Conservation (phyloP, 2,888 invertebrate genomes). For the Netelia melanura region DNA sequence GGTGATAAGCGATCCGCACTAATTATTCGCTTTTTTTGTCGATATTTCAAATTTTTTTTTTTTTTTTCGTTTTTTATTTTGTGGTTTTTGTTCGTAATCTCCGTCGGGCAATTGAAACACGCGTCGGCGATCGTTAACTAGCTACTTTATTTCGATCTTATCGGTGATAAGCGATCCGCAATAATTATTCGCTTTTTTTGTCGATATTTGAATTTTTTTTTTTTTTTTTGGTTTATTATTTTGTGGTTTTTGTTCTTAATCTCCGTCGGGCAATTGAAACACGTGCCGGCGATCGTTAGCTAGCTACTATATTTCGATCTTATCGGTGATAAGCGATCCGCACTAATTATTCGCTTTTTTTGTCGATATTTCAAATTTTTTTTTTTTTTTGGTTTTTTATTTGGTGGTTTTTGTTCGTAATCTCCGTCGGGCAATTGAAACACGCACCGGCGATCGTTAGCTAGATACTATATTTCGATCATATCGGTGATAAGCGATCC, state of each 20-base stretch:
- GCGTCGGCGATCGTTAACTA: slow-evolving; percentile 4
- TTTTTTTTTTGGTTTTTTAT: background rate
- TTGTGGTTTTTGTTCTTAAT: background rate
- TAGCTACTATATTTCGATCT: background rate
- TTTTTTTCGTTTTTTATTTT: background rate
- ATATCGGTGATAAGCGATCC: background rate
- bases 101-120: slow-evolving; percentile 13
- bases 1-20: background rate
- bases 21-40: slow-evolving; percentile 32
- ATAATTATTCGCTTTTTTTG: slow-evolving; percentile 30
- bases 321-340: background rate
- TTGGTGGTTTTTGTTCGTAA: background rate
- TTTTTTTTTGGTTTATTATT: background rate
- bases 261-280: slow-evolving; percentile 17
- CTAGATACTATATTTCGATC: background rate
- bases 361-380: slow-evolving; percentile 5
- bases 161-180: background rate
- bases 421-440: slow-evolving; percentile 20
- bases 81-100: slow-evolving; percentile 3
- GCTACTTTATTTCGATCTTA: background rate
- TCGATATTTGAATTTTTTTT: background rate
- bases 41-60: background rate
- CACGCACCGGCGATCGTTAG: slow-evolving; percentile 8
- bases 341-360: slow-evolving; percentile 22
- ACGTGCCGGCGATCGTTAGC: slow-evolving; percentile 7